Conservation (phyloP, 2,888 invertebrate genomes). For the Galeruca laticollis region DNA sequence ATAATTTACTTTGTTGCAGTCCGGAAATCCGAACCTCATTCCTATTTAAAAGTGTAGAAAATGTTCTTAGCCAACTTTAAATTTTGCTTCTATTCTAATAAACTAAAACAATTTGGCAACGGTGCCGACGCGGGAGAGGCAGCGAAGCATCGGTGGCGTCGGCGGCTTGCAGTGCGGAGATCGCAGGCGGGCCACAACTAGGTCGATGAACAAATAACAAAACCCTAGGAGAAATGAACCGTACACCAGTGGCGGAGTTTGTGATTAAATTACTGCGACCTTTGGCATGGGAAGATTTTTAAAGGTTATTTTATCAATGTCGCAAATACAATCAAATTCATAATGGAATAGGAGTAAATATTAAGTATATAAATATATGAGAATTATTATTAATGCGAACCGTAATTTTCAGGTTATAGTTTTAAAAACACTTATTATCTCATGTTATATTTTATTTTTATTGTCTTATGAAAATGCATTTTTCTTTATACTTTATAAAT, state of each 20-base stretch:
- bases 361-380: too few relatives aligned
- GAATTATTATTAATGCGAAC: too few relatives aligned
- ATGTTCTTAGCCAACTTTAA: too few relatives aligned
- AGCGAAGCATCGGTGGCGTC: constrained; percentile 39
- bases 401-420: too few relatives aligned
- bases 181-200: constrained; percentile 48
- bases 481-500: too few relatives aligned
- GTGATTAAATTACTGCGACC: neutral
- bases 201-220: constrained; percentile 55
- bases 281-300: neutral
- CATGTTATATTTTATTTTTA: too few relatives aligned
- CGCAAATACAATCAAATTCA: too few relatives aligned
- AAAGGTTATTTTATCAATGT: too few relatives aligned
- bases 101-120: constrained; percentile 17
- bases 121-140: constrained; percentile 24
- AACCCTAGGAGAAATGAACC: constrained; percentile 60
- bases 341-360: too few relatives aligned
- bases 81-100: neutral
- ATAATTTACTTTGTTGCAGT: neutral
- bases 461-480: too few relatives aligned
- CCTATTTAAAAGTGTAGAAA: neutral
- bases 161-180: constrained; percentile 49
- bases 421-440: too few relatives aligned
- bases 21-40: neutral
- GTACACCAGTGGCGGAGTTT: constrained; percentile 40